Conservation (phyloP, 2,797 vertebrate species). For the Enteromius unitaeniatus region DNA sequence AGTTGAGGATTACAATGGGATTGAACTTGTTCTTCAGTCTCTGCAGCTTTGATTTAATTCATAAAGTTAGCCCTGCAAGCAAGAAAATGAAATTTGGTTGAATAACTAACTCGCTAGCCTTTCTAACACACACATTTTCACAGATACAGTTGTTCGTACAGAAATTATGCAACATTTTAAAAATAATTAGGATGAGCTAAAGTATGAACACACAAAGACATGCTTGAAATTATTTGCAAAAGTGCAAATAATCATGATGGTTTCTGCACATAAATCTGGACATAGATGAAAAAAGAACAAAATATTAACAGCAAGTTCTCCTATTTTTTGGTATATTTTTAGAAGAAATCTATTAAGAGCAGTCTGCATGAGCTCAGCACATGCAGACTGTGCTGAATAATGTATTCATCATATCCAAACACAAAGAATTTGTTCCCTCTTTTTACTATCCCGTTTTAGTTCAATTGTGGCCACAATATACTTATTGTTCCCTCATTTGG, state of each 20-base stretch:
- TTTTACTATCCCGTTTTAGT: background rate
- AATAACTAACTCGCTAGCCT: constrained; percentile 80
- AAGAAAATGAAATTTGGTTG: constrained; percentile 89
- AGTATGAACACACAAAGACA: constrained; percentile 1
- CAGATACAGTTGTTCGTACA: constrained; percentile 65
- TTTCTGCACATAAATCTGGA: constrained; percentile 12
- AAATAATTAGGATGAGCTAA: constrained; percentile 16
- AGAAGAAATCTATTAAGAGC: background rate
- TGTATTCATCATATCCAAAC: background rate
- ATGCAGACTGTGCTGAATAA: background rate
- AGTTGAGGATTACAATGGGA: constrained; percentile 83
- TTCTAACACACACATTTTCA: constrained; percentile 71
- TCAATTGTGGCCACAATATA: background rate
- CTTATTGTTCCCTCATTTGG: background rate
- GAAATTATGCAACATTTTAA: constrained; percentile 14
- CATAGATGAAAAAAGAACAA: constrained; percentile 39
- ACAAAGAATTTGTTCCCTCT: background rate
- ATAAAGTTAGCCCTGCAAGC: constrained; percentile 93
- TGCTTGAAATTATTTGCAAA: constrained; percentile 20
- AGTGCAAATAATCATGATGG: constrained; percentile 46
- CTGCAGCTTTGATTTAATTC: constrained; percentile 88
- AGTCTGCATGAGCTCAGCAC: background rate
- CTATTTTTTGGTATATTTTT: background rate
- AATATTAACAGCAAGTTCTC: constrained; percentile 24
- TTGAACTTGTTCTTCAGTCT: constrained; percentile 89